Conservation (phyloP, 2,888 invertebrate species). For the Nesidiocoris tenuis region DNA sequence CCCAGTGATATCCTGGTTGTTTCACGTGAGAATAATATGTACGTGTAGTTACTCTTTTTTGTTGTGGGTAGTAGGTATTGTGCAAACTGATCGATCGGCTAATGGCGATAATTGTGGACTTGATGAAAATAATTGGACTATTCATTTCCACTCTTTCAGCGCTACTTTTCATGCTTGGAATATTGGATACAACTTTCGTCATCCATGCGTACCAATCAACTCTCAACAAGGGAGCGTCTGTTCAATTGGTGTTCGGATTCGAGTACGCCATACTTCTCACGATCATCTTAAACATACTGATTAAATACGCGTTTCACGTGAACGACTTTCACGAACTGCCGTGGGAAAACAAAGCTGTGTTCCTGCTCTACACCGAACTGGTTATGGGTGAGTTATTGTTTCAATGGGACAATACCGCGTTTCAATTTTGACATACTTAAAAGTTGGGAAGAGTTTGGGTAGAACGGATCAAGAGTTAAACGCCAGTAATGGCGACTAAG, state of each 20-base stretch:
- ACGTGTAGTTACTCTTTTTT: constrained; percentile 53
- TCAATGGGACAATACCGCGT: too few species aligned
- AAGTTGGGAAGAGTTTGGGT: too few species aligned
- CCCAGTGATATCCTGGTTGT: constrained; percentile 92
- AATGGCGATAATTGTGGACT: too few species aligned
- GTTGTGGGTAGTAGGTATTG: too few species aligned
- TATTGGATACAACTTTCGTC: constrained; percentile 84
- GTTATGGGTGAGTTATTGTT: constrained; percentile 74
- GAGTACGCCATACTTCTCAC: constrained; percentile 97
- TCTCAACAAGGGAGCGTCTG: constrained; percentile 88
- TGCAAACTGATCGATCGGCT: too few species aligned
- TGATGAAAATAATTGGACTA: too few species aligned
- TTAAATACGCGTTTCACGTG: constrained; percentile 87
- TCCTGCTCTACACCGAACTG: constrained; percentile 92
- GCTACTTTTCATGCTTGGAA: constrained; percentile 75
- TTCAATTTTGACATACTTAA: too few species aligned
- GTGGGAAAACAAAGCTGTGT: constrained; percentile 99
- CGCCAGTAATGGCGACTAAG: too few species aligned
- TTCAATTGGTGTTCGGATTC: constrained; percentile 98
- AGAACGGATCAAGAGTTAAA: too few species aligned
- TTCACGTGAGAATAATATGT: constrained; percentile 87
- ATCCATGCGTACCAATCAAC: constrained; percentile 93
- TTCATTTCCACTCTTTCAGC: too few species aligned
- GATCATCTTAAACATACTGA: constrained; percentile 85
- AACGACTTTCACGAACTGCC: constrained; percentile 91